Evolutionary conservation across 2,888 invertebrate genomes (phyloP).

Genomic region (Tachina fera): DNA sequence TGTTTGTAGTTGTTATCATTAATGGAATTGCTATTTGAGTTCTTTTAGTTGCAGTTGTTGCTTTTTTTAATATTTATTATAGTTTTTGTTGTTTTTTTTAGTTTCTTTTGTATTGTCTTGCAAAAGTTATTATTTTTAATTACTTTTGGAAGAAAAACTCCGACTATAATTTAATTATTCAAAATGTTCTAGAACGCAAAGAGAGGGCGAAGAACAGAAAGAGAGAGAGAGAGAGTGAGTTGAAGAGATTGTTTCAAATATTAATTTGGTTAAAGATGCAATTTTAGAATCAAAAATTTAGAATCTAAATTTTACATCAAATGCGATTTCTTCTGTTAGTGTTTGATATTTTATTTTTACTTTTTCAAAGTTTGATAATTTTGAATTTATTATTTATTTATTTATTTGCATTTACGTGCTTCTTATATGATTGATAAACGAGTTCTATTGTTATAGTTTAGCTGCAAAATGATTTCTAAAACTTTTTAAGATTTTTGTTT

Average conservation of each 20-base stretch:
- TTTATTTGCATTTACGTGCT: too few relatives aligned
- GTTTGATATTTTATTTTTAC: background rate
- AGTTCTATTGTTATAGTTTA: too few relatives aligned
- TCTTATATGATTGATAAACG: too few relatives aligned
- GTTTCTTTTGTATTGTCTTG: background rate
- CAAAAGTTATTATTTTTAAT: background rate
- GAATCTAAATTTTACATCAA: background rate
- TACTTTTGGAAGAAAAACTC: background rate
- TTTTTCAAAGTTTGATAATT: background rate
- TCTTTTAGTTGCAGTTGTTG: background rate
- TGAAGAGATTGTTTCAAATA: background rate
- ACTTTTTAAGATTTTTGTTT: too few relatives aligned
- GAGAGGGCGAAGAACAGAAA: background rate
- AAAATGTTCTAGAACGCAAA: constrained; percentile 6
- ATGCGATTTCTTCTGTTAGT: constrained; percentile 3
- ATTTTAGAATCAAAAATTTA: background rate
- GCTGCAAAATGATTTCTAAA: too few relatives aligned
- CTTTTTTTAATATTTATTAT: background rate
- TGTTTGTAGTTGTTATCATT: constrained; percentile 8
- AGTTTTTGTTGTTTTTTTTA: constrained; percentile 11
- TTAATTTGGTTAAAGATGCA: constrained; percentile 33
- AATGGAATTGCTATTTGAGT: constrained; percentile 30
- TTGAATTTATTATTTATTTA: background rate
- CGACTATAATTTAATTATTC: background rate
- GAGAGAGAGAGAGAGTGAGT: background rate